Percentiles rank a stretch among this genome's conserved stretches.
These are phyloP conservation scores for Drosophila macrospina DNA, from an alignment of 2,888 invertebrate species.

Conservation along the genomic window DNA sequence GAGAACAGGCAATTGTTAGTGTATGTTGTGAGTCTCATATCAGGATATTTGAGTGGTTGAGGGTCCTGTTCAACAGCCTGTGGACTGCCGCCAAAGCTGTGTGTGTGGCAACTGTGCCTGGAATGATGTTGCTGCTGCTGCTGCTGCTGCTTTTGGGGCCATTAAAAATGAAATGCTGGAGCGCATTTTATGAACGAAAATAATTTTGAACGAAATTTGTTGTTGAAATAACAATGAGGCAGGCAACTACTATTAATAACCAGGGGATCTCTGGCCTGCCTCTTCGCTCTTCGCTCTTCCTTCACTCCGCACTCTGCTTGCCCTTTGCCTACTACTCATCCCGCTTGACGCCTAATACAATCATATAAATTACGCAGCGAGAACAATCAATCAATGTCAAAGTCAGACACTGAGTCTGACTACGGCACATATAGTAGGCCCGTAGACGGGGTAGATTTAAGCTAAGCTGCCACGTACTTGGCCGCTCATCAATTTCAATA, in stretches of 20 bases:
- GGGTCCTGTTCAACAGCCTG: slow-evolving; percentile 24
- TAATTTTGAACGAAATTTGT: slow-evolving; percentile 64
- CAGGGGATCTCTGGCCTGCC: slow-evolving; percentile 32
- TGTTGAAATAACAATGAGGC: slow-evolving; percentile 67
- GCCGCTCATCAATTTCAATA: slow-evolving; percentile 79
- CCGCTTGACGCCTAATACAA: slow-evolving; percentile 64
- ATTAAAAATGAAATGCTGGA: slow-evolving; percentile 71
- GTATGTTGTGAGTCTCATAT: slow-evolving; percentile 1
- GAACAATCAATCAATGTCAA: slow-evolving; percentile 79
- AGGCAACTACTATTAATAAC: slow-evolving; percentile 72
- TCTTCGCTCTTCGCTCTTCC: not conserved
- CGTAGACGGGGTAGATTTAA: slow-evolving; percentile 59
- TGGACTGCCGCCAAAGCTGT: slow-evolving; percentile 33
- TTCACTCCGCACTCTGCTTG: not conserved
- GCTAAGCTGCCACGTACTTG: slow-evolving; percentile 79
- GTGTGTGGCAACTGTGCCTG: slow-evolving; percentile 12
- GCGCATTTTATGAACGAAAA: slow-evolving; percentile 65
- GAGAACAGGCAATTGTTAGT: not conserved
- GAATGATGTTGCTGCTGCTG: slow-evolving; percentile 1
- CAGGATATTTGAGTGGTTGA: slow-evolving; percentile 16
- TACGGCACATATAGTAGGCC: slow-evolving; percentile 39
- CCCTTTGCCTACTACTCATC: not conserved
- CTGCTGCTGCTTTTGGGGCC: slow-evolving; percentile 46
- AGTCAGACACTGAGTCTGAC: slow-evolving; percentile 58
- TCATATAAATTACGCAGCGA: slow-evolving; percentile 78